Evolutionary conservation across 2,113 vertebrate species (phyloP).

Genomic region (Pelobates fuscus): DNA sequence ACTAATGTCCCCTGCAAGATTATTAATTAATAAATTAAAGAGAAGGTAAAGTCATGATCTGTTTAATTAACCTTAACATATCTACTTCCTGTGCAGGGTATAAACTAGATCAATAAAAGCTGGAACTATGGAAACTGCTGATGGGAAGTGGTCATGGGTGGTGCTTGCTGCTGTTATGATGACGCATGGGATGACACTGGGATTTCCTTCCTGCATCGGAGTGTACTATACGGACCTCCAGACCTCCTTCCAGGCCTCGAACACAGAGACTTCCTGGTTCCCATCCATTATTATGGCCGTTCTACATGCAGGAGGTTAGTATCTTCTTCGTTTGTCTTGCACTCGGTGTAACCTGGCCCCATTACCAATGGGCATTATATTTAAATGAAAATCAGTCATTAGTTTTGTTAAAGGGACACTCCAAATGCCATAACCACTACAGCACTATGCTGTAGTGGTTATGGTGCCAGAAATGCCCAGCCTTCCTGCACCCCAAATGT

Average conservation of each 20-base stretch:
- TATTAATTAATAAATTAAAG: too few relatives aligned
- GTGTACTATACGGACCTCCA: slow-evolving; percentile 91
- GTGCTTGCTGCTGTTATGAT: slow-evolving; percentile 80
- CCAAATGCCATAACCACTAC: too few relatives aligned
- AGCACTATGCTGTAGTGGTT: too few relatives aligned
- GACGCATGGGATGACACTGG: slow-evolving; percentile 79
- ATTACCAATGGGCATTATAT: too few relatives aligned
- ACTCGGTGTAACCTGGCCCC: too few relatives aligned
- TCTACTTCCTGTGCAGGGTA: not conserved
- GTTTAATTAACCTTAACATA: too few relatives aligned
- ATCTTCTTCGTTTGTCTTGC: not conserved
- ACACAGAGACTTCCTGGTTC: slow-evolving; percentile 90
- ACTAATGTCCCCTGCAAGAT: too few relatives aligned
- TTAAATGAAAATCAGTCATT: too few relatives aligned
- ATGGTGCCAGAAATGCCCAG: too few relatives aligned
- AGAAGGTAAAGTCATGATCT: too few relatives aligned
- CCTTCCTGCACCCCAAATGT: too few relatives aligned
- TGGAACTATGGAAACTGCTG: slow-evolving; percentile 55
- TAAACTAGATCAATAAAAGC: too few relatives aligned
- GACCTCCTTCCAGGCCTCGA: slow-evolving; percentile 82
- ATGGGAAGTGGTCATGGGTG: slow-evolving; percentile 86
- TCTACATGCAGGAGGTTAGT: slow-evolving; percentile 85
- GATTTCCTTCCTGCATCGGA: slow-evolving; percentile 81
- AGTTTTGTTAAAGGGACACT: not conserved
- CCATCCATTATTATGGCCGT: slow-evolving; percentile 86